Conservation (phyloP, 1,140 invertebrate species). For the Drosophila kanapiae region DNA sequence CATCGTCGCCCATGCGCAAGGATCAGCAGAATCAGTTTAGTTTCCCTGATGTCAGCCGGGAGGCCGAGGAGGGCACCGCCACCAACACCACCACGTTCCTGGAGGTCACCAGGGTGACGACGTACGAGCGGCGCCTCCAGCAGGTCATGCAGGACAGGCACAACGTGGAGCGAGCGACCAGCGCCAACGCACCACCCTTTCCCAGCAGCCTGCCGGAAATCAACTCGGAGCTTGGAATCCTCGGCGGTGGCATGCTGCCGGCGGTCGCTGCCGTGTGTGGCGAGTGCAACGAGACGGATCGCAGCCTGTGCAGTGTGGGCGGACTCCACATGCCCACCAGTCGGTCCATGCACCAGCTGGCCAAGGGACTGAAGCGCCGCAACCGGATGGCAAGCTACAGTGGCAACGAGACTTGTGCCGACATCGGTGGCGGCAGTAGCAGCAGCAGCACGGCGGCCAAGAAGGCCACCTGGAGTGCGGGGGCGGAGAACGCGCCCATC, state of each 20-base stretch:
- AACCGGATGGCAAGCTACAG: slow-evolving; percentile 81
- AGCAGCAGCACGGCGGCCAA: slow-evolving; percentile 39
- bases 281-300: slow-evolving; percentile 86
- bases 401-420: slow-evolving; percentile 60
- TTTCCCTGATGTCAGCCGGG: slow-evolving; percentile 65
- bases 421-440: neutral
- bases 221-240: slow-evolving; percentile 27
- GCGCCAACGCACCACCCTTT: slow-evolving; percentile 10
- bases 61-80: slow-evolving; percentile 35
- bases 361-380: slow-evolving; percentile 87
- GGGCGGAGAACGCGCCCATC: slow-evolving; percentile 36
- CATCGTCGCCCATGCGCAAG: slow-evolving; percentile 89
- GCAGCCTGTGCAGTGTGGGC: slow-evolving; percentile 86
- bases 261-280: slow-evolving; percentile 56
- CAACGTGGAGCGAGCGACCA: slow-evolving; percentile 21
- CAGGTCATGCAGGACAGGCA: slow-evolving; percentile 66
- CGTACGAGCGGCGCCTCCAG: slow-evolving; percentile 60
- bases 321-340: slow-evolving; percentile 88
- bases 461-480: slow-evolving; percentile 32
- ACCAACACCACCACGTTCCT: slow-evolving; percentile 22
- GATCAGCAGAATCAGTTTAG: slow-evolving; percentile 86
- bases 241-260: neutral
- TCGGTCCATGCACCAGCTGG: slow-evolving; percentile 88
- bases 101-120: slow-evolving; percentile 44
- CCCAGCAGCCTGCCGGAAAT: slow-evolving; percentile 36